phyloP scores from a whole-genome alignment of 2,113 vertebrate genomes.

The Albula glossodonta region DNA sequence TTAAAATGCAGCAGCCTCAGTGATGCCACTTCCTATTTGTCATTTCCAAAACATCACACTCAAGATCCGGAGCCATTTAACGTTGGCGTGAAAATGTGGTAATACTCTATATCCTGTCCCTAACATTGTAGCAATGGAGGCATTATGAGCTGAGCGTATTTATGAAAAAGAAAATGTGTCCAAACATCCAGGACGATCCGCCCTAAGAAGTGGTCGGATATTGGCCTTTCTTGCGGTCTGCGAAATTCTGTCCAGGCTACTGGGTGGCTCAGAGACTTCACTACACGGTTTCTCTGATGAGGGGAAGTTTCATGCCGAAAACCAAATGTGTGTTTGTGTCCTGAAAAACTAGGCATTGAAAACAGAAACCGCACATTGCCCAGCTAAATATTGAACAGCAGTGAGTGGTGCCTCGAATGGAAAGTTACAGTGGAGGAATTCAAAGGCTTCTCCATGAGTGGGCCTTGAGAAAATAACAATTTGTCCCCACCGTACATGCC shows the following conservation, averaged over 20 bases:
- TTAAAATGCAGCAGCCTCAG: neutral
- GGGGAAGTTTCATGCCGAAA: slow-evolving; percentile 45
- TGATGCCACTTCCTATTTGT: neutral
- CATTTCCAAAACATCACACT: slow-evolving; percentile 55
- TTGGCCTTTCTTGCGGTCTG: slow-evolving; percentile 47
- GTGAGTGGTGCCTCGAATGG: slow-evolving; percentile 28
- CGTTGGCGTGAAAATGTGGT: slow-evolving; percentile 27
- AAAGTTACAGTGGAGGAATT: slow-evolving; percentile 40
- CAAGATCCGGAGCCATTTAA: slow-evolving; percentile 43
- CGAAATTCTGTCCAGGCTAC: slow-evolving; percentile 50
- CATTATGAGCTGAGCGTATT: slow-evolving; percentile 65
- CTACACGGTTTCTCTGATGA: slow-evolving; percentile 54
- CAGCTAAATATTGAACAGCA: slow-evolving; percentile 30
- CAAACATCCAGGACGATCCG: slow-evolving; percentile 58
- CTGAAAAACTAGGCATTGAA: neutral
- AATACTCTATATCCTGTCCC: slow-evolving; percentile 34
- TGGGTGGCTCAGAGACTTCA: slow-evolving; percentile 61
- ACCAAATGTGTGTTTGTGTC: slow-evolving; percentile 12
- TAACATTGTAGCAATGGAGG: slow-evolving; percentile 60
- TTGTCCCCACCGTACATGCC: neutral
- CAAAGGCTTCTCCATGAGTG: neutral
- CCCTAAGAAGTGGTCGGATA: slow-evolving; percentile 69
- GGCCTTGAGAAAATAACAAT: neutral
- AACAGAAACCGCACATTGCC: slow-evolving; percentile 17
- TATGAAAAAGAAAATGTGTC: slow-evolving; percentile 64